Percentiles rank a stretch among this genome's conserved stretches.
phyloP scores from a whole-genome alignment of 2,797 vertebrate species.

The Molossus alvarezi region DNA sequence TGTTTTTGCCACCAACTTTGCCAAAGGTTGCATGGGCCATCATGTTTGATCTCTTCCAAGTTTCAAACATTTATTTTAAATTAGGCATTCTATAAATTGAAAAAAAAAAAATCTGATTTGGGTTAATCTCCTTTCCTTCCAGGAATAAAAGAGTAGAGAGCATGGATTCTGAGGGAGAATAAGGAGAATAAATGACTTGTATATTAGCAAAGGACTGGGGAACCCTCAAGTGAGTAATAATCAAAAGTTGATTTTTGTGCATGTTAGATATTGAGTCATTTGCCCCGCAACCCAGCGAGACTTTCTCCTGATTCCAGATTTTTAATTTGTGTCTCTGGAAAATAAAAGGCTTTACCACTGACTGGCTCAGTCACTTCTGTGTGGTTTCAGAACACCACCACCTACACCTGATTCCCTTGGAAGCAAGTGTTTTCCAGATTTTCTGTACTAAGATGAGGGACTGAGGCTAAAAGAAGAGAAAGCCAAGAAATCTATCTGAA shows the following conservation, averaged over 20 bases:
- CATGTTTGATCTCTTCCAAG: background rate
- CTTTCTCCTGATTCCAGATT: conserved; percentile 49
- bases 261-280: conserved; percentile 55
- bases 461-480: background rate
- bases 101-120: background rate
- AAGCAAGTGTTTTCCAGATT: background rate
- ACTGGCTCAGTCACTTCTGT: background rate
- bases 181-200: background rate
- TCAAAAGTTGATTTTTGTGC: conserved; percentile 33
- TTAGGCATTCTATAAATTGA: background rate
- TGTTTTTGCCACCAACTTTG: background rate
- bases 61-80: conserved; percentile 12
- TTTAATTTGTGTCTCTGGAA: conserved; percentile 29
- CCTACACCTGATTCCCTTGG: background rate
- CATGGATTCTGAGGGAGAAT: background rate
- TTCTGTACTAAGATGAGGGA: background rate
- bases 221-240: background rate
- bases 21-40: background rate
- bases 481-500: conserved; percentile 24
- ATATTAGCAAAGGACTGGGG: background rate
- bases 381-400: conserved; percentile 41
- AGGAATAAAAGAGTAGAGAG: background rate
- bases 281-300: background rate
- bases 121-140: background rate
- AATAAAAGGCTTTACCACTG: conserved; percentile 4